These are phyloP conservation scores for Homalodisca vitripennis DNA, from an alignment of 1,140 invertebrate species.

Conservation along the genomic window DNA sequence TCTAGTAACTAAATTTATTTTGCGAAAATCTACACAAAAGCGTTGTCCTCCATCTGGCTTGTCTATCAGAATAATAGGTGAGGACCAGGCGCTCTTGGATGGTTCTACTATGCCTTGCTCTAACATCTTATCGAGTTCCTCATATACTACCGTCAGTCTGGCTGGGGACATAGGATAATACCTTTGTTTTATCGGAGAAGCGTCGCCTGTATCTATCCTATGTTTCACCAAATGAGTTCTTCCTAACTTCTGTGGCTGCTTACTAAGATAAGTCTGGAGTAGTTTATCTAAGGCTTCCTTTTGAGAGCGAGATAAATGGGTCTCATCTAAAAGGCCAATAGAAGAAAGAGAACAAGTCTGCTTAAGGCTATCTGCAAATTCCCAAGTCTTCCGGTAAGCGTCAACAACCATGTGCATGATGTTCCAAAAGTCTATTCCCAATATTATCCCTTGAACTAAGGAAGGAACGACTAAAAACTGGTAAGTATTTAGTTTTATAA, in stretches of 20 bases:
- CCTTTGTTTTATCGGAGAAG: background rate
- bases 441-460: background rate
- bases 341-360: background rate
- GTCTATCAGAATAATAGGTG: slow-evolving; percentile 1
- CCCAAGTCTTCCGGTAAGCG: background rate
- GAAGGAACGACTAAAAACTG: background rate
- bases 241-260: background rate
- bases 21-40: background rate
- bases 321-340: background rate
- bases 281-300: background rate
- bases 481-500: background rate
- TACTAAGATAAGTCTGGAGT: background rate
- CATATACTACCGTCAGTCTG: background rate
- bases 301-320: background rate
- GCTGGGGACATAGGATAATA: background rate
- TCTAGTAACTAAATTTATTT: background rate
- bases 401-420: background rate
- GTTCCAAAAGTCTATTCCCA: slow-evolving; percentile 7
- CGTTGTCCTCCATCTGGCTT: background rate
- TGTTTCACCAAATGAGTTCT: background rate
- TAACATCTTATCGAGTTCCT: background rate
- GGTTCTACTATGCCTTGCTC: background rate
- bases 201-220: background rate
- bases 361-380: background rate
- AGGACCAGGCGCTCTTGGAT: background rate